Evolutionary conservation across 1,140 invertebrate species (phyloP).

Genomic region (Drosophila azteca): DNA sequence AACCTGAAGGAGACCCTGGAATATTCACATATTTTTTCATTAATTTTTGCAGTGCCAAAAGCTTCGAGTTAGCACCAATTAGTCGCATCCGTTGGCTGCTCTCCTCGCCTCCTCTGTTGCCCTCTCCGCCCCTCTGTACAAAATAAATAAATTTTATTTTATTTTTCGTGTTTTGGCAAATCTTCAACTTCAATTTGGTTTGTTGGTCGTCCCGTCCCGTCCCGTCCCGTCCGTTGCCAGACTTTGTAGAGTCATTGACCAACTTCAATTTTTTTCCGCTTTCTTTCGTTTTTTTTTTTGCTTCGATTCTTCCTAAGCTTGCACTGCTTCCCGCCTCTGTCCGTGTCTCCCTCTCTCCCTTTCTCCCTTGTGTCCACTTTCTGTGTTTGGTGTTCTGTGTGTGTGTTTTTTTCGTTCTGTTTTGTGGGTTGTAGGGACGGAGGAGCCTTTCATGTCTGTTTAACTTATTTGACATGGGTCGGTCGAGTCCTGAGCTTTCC

Average conservation of each 20-base stretch:
- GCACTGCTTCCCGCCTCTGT: too few species aligned
- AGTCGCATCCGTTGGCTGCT: constrained; percentile 58
- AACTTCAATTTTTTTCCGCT: constrained; percentile 33
- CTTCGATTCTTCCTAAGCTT: too few species aligned
- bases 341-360: constrained; percentile 12
- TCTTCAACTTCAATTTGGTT: constrained; percentile 32
- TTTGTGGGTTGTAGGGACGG: constrained; percentile 37
- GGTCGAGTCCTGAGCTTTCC: constrained; percentile 42
- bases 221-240: constrained; percentile 6
- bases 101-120: not conserved
- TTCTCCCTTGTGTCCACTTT: constrained; percentile 45
- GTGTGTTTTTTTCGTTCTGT: constrained; percentile 11
- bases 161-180: constrained; percentile 50
- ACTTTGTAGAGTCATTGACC: constrained; percentile 62
- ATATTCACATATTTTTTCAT: constrained; percentile 59
- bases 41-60: constrained; percentile 51
- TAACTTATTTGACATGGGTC: constrained; percentile 77
- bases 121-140: not conserved
- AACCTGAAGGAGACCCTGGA: constrained; percentile 8
- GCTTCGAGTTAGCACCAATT: constrained; percentile 70
- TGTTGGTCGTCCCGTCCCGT: too few species aligned
- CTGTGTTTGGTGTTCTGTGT: constrained; percentile 27
- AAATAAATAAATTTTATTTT: constrained; percentile 57
- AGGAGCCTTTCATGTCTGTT: constrained; percentile 56
- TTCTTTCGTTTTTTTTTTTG: not conserved